Evolutionary conservation across 1,140 invertebrate species (phyloP), one percentile per base, ranked within the genome.

Genomic region (Mycetomoellerius zeteki): DNA sequence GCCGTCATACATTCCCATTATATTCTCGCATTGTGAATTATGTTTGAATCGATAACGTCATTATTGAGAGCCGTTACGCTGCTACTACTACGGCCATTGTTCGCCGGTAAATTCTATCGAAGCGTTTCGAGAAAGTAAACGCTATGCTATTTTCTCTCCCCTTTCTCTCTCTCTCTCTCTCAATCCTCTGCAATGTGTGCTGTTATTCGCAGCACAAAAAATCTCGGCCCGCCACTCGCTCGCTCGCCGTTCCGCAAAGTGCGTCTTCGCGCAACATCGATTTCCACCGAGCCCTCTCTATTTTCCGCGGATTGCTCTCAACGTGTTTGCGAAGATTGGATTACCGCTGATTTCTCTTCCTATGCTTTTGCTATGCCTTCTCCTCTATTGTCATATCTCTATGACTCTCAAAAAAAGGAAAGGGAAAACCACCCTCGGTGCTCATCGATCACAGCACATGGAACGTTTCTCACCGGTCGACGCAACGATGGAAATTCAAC

Each of bases 11-110:
- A 54, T 37, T 62, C 21, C 73, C 27, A 52, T 80, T 85, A 82
- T 77, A 72, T 19, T 62, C 69, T 72, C 37, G 56, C 30, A 60
- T 24, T 56, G 73, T 88, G 73, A 81, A 89, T 88, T 71, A 50
- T 58, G 56, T 54, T 86, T 43, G 72, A 88, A 92, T 92, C 88
- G 88, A 91, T 92, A 88, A 62, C 77, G 60, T 91, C 86, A 90
- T 92, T 91, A 92, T 88, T 60, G 90, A 88, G 77, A 52, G 72
- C 80, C 87, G 85, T 75, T 90, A 82, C 43, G 65, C 19, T 19
- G 43, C 27, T 47, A 58, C 71, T 60, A 64, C 21, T 72, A 76
- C 56, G 73, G 27, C 65, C 71, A 85, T 90, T 91, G 89, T 90
- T 90, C 75, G 37, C 65, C 65, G 69, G 30, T 87, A 82, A 90